A percentile compares a stretch with the other conserved stretches of the same genome.
phyloP scores from a whole-genome alignment of 2,797 vertebrate species.

The Pelodytes ibericus region DNA sequence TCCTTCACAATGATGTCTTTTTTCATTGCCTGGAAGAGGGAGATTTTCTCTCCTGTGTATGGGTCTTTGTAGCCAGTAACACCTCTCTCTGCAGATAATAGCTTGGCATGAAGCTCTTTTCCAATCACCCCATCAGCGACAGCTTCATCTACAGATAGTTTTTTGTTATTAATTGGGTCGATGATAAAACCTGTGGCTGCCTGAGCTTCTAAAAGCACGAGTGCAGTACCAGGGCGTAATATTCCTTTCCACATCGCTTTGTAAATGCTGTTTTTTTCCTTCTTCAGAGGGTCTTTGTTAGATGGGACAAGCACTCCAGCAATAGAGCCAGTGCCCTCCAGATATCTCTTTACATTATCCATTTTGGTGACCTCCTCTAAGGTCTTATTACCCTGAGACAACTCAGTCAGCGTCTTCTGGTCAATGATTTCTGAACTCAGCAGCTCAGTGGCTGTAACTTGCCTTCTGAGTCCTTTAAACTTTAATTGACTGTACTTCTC shows the following conservation, averaged over 20 bases:
- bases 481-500: slow-evolving; percentile 3
- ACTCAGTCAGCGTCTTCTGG: slow-evolving; percentile 21
- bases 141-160: slow-evolving; percentile 80
- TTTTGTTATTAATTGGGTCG: slow-evolving; percentile 76
- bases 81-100: slow-evolving; percentile 80
- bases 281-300: slow-evolving; percentile 40
- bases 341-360: slow-evolving; percentile 53
- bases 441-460: slow-evolving; percentile 66
- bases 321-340: slow-evolving; percentile 67
- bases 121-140: slow-evolving; percentile 77
- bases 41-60: slow-evolving; percentile 51
- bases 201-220: slow-evolving; percentile 83
- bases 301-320: slow-evolving; percentile 59
- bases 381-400: slow-evolving; percentile 55
- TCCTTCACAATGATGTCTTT: slow-evolving; percentile 78
- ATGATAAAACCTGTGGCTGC: slow-evolving; percentile 80
- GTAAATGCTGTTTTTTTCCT: slow-evolving; percentile 65
- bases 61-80: slow-evolving; percentile 83
- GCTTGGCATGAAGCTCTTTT: slow-evolving; percentile 75
- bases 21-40: slow-evolving; percentile 68
- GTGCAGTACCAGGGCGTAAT: slow-evolving; percentile 66
- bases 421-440: slow-evolving; percentile 62
- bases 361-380: slow-evolving; percentile 36
- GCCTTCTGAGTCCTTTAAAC: slow-evolving; percentile 57
- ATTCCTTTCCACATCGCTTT: slow-evolving; percentile 59